These are phyloP conservation scores for Otolemur crassicaudatus DNA, from an alignment of 2,797 vertebrate genomes.

Conservation along the genomic window DNA sequence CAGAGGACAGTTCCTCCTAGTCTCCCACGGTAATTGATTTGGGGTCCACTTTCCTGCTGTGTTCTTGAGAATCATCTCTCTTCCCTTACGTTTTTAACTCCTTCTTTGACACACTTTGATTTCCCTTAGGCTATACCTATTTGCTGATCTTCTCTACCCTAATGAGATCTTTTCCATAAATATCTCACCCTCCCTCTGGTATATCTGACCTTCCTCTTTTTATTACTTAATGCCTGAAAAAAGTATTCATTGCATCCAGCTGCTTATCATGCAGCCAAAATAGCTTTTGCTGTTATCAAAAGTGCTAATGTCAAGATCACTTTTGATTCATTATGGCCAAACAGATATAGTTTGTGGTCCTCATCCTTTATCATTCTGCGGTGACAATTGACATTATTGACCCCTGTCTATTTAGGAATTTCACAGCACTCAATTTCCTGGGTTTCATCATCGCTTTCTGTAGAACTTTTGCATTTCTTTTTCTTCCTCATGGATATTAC, in stretches of 20 bases:
- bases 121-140: background rate
- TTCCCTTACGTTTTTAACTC: background rate
- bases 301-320: background rate
- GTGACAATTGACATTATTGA: background rate
- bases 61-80: background rate
- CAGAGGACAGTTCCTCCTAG: background rate
- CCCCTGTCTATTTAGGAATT: background rate
- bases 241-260: background rate
- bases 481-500: background rate
- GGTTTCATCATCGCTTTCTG: background rate
- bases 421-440: background rate
- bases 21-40: background rate
- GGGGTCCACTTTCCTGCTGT: background rate
- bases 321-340: background rate
- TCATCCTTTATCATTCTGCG: background rate
- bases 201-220: background rate
- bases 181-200: background rate
- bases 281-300: background rate
- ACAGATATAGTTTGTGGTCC: background rate
- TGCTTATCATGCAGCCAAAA: background rate
- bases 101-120: background rate
- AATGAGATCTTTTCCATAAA: background rate
- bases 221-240: background rate
- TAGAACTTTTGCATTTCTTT: background rate
- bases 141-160: background rate